Evolutionary conservation across 92 coral and sea anemone genomes (phyloP), one percentile per base, ranked within the genome.

Genomic region (Porites lobata): DNA sequence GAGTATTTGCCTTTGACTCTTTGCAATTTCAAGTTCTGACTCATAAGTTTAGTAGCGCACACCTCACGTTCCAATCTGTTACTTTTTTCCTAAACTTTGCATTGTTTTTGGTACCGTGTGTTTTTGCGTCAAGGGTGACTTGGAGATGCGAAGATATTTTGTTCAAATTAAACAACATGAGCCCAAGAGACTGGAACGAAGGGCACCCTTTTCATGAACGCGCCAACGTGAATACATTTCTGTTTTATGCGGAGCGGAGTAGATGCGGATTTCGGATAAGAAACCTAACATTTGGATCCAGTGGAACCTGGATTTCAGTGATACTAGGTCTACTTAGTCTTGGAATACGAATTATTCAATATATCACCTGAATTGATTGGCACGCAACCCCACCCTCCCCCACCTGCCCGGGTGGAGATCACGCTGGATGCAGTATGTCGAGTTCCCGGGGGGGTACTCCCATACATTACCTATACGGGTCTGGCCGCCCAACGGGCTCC

Each of bases 151-250:
- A 43, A 54, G 59, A 52, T 72, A 7, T 8, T 11, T 14, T 69
- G 75, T 26, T 18, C 47, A 47, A 69, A 26, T 3, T 69, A 13
- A 69, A 69, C 52, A 47, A 69, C 15, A 69, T 47, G 75, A 69
- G 50, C 20, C 17, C 77, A 52, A 26, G 54, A 3, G 50, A 72
- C 52, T 29, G 77, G 77, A 43, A 17, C 3, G 77, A 72, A 54
- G 59, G 59, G 19, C 77, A 72, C 77, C 77, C 77, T 43, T 72
- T 72, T 72, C 75, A 54, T 12, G 77, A 72, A 14, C 77, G 77
- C 19, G 10, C 22, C n/a, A 72, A 43, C 8, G 53, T 72, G 8
- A 72, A 72, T 22, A 54, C 26, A 52, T 72, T 21, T 72, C 8
- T 72, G 7, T 72, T 72, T 24, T 72, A 72, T 72, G 77, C 77